These are phyloP conservation scores for Lates japonicus DNA, from an alignment of 2,797 vertebrate genomes.

Conservation along the genomic window DNA sequence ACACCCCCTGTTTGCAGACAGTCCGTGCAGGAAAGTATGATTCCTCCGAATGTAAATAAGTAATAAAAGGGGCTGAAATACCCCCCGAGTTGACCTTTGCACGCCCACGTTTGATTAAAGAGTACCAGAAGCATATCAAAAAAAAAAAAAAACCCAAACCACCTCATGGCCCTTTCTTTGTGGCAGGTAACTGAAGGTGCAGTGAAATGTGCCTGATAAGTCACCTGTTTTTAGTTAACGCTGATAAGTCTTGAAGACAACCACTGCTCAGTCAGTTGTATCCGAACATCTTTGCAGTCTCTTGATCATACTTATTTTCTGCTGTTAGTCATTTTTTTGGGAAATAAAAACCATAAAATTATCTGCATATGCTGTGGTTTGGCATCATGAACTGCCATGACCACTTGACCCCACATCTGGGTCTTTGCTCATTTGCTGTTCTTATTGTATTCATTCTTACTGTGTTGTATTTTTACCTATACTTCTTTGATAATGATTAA, in stretches of 20 bases:
- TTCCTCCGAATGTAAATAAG: constrained; percentile 20
- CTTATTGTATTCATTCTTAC: no score
- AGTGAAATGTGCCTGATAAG: constrained; percentile 28
- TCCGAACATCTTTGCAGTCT: constrained; percentile 22
- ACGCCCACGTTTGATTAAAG: constrained; percentile 28
- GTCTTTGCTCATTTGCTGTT: no score
- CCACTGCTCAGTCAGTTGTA: background rate
- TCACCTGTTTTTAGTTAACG: constrained; percentile 35
- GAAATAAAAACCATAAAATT: background rate
- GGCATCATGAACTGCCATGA: background rate
- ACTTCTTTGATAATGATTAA: background rate
- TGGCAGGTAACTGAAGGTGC: background rate
- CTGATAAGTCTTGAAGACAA: constrained; percentile 16
- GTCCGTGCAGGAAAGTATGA: background rate
- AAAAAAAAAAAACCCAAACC: constrained; percentile 4
- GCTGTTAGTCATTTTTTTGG: background rate
- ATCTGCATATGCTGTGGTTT: background rate
- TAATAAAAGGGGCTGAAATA: constrained; percentile 23
- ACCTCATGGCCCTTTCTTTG: background rate
- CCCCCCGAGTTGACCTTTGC: constrained; percentile 44
- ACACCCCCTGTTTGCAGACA: constrained; percentile 37
- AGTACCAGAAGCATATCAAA: background rate
- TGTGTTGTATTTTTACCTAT: no score
- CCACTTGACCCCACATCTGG: background rate
- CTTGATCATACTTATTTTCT: background rate